Percentiles rank a stretch among this genome's conserved stretches.
Conservation (phyloP, 2,888 invertebrate genomes). For the Strigamia crassipes region DNA sequence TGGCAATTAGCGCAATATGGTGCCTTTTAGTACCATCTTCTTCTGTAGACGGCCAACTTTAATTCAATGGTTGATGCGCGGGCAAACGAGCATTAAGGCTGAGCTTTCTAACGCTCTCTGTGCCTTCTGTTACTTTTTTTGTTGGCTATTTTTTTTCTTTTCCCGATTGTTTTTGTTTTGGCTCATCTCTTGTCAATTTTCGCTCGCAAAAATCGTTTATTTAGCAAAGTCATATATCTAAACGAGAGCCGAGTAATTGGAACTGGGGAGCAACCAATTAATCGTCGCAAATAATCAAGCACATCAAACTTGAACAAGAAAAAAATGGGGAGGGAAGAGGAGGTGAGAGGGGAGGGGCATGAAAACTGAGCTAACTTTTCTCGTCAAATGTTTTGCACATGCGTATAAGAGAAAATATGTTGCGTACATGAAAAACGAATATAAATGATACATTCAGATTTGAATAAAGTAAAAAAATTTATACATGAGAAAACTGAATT, state of each 20-base stretch:
- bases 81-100: conserved; percentile 43
- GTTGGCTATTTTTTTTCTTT: not conserved
- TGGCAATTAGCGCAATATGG: conserved; percentile 48
- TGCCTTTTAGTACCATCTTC: conserved; percentile 41
- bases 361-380: not conserved
- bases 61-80: conserved; percentile 46
- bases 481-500: not conserved
- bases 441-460: not conserved
- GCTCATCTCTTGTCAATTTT: not conserved
- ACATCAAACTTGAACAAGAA: not conserved
- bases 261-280: conserved; percentile 17
- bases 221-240: conserved; percentile 14
- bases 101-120: conserved; percentile 13
- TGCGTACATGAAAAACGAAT: not conserved
- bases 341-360: not conserved
- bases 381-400: conserved; percentile 1
- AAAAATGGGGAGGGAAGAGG: not conserved
- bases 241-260: conserved; percentile 28
- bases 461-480: conserved; percentile 10
- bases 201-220: conserved; percentile 38
- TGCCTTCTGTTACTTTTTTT: not conserved
- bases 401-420: not conserved
- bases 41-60: conserved; percentile 44
- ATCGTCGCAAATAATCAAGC: conserved; percentile 27
- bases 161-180: conserved; percentile 2